Base-by-base conservation (phyloP, 2,113 vertebrate genomes). In the Triplophysa dalaica region DNA sequence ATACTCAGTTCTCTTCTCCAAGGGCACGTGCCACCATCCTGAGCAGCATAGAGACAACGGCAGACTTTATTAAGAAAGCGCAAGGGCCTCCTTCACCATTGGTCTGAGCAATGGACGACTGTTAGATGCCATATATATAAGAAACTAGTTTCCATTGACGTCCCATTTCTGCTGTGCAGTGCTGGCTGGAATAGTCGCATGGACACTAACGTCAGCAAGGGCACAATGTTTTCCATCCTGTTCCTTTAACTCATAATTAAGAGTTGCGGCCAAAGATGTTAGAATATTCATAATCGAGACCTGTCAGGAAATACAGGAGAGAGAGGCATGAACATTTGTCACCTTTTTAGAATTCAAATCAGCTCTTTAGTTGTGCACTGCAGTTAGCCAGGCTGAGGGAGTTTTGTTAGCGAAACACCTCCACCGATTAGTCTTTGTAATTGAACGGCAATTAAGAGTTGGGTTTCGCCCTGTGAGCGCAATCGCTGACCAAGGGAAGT, bases 371-470 rank as follows among this genome's bases (percentile, higher is more conserved):
- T 29, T 66, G 45, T 22, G 65, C 65, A 70, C 43, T 38, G 68
- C 61, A 69, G 75, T 67, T 54, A 75, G n/a, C 8, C 63, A 58
- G 66, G 24, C 73, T 21, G 33, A 43, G 62, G 38, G 75, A 62
- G 81, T 78, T 70, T 75, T 67, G 66, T 80, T 77, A 69, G 72
- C 50, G 50, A 74, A 74, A 81, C 69, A 82, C 54, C 74, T 61
- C 76, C 52, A 70, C 81, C 84, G 86, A 88, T 91, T 88, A 90
- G 89, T 88, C 83, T 84, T 81, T 86, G 87, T 92, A 91, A 92
- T 91, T 91, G 90, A 92, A 92, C 88, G 89, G 86, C 90, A 88
- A 91, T 93, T 92, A 90, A 88, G 87, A 84, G 77, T 90, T 89
- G 82, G 85, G 89, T 92, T 92, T 88, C 85, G 80, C 87, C 85